Evolutionary conservation across 2,797 vertebrate species (phyloP), one percentile per base, ranked within the genome.

Genomic region (Muscicapa striata): DNA sequence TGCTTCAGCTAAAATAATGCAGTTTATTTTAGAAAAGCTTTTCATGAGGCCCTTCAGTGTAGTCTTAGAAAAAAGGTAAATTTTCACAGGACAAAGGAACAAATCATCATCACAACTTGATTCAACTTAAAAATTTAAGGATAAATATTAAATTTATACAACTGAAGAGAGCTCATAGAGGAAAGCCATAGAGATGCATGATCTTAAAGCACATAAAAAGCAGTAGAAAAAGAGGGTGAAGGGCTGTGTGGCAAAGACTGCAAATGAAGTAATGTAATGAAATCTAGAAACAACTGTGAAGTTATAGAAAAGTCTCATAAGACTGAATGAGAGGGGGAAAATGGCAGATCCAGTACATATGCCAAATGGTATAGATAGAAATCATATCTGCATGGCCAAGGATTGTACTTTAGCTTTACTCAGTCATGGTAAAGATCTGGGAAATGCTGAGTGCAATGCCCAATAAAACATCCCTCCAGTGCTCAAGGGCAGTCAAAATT

Each of bases 401-500:
- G 34, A 36, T 72, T 90, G n/a, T 30, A 32, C 32, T 54, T 83
- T 14, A 75, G 23, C 18, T 86, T 75, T 84, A 43, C 34, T 48
- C 34, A 49, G 45, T 72, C 58, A 22, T 40, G 32, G 40, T 69
- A 89, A 78, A 81, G 18, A 34, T 66, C 46, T 72, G 9, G 66
- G 46, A 94, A 86, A 26, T 1, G 4, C 38, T 78, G 70, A 89
- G 40, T 84, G 19, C n/a, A 66, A 18, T 75, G 63, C 51, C 64
- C n/a, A 66, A n/a, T 79, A 76, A 84, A 87, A 34, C 29, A 59
- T 34, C 36, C 36, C 16, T 87, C 34, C 74, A 79, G 45, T 67
- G 84, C 78, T 89, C 74, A 89, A 89, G 78, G 59, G 78, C 63
- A 82, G 67, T 82, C 67, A 78, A 90, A 87, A 90, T 87, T 76